These are phyloP conservation scores for Drosophila pseudotalamancana DNA, from an alignment of 2,888 invertebrate species.

Conservation along the genomic window DNA sequence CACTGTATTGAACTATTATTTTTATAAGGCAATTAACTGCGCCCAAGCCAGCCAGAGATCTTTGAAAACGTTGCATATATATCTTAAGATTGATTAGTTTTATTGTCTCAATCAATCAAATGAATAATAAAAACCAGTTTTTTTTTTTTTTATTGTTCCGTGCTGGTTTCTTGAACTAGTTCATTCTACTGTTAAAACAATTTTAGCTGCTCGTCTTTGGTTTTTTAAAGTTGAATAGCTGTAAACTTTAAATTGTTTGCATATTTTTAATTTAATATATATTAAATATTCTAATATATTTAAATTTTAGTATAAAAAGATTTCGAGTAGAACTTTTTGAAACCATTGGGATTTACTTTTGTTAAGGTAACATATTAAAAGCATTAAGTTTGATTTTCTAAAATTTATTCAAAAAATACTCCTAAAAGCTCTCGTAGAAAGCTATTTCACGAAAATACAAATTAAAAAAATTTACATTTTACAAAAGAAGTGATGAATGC, in stretches of 20 bases:
- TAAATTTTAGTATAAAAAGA: neutral
- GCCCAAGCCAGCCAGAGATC: neutral
- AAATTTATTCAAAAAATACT: no score
- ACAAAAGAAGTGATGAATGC: no score
- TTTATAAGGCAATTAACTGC: slow-evolving; percentile 4
- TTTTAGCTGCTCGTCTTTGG: slow-evolving; percentile 1
- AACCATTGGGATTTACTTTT: no score
- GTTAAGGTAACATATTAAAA: no score
- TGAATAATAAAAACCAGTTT: slow-evolving; percentile 43
- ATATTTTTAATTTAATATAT: neutral
- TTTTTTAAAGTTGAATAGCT: neutral
- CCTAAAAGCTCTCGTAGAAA: no score
- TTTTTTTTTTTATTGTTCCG: slow-evolving; percentile 31
- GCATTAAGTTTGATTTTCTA: no score
- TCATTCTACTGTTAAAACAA: slow-evolving; percentile 49
- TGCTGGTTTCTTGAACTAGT: slow-evolving; percentile 55
- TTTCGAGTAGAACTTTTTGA: no score
- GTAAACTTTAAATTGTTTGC: neutral
- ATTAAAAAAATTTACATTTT: no score
- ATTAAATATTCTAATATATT: neutral
- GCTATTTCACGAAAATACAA: no score
- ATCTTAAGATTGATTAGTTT: slow-evolving; percentile 39
- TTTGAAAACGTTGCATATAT: slow-evolving; percentile 28
- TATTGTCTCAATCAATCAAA: slow-evolving; percentile 55
- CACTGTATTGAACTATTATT: neutral